phyloP scores from a whole-genome alignment of 2,797 vertebrate genomes.

The Sciurus carolinensis region DNA sequence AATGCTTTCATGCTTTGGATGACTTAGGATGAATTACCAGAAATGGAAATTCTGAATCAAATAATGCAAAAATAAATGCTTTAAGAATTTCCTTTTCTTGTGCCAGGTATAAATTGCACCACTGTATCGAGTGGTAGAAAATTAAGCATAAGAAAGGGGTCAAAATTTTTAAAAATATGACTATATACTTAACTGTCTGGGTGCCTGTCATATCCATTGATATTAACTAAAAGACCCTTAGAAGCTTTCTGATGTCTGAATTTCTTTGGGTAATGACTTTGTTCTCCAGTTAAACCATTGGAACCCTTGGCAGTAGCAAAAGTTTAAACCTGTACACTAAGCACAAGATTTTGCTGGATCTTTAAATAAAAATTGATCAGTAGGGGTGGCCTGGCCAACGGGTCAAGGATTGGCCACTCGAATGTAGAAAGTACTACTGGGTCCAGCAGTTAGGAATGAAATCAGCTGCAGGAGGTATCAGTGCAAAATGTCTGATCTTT shows the following conservation, averaged over 20 bases:
- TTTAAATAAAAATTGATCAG: neutral
- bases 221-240: neutral
- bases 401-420: neutral
- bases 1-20: constrained; percentile 57
- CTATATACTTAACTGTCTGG: neutral
- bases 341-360: neutral
- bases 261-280: constrained; percentile 52
- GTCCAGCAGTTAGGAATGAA: neutral
- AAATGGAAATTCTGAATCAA: constrained; percentile 70
- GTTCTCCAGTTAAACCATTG: constrained; percentile 13
- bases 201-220: neutral
- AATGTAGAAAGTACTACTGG: neutral
- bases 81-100: constrained; percentile 44
- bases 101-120: constrained; percentile 26
- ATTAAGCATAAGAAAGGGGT: neutral
- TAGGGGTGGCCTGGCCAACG: neutral
- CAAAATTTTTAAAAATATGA: neutral
- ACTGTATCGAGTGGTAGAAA: constrained; percentile 5
- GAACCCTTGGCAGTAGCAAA: neutral
- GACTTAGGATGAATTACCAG: constrained; percentile 70
- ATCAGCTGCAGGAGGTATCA: neutral
- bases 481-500: neutral
- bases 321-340: neutral
- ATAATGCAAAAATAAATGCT: constrained; percentile 50
- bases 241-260: neutral